phyloP scores from a whole-genome alignment of 2,113 vertebrate species.

The Tragelaphus buxtoni region DNA sequence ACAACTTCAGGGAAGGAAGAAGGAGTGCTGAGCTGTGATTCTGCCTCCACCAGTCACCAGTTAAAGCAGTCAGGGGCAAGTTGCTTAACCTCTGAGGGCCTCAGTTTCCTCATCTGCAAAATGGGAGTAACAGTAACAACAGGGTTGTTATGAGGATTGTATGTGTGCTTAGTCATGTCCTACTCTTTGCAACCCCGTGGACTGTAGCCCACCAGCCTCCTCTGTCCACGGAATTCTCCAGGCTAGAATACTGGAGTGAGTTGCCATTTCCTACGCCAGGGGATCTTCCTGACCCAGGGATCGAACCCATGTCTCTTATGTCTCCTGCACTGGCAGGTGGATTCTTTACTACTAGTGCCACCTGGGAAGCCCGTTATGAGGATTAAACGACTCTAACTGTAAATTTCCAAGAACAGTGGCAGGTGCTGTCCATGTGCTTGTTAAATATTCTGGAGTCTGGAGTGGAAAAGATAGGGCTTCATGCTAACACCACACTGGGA shows the following conservation, averaged over 20 bases:
- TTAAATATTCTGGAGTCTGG: not conserved
- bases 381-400: not conserved
- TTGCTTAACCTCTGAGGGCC: not conserved
- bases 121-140: not conserved
- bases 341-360: not conserved
- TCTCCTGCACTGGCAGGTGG: not conserved
- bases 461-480: not conserved
- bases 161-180: not conserved
- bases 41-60: not conserved
- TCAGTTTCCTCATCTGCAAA: not conserved
- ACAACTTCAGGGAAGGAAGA: not conserved
- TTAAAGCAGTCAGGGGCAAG: not conserved
- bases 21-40: not conserved
- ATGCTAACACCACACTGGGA: not conserved
- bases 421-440: not conserved
- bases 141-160: too few relatives aligned
- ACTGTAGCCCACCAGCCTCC: not conserved
- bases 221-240: not conserved
- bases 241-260: not conserved
- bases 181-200: not conserved
- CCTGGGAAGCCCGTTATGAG: not conserved
- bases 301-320: not conserved
- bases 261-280: not conserved
- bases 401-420: not conserved
- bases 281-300: not conserved